phyloP scores from a whole-genome alignment of 1,140 invertebrate species.

The Phenacoccus solenopsis region DNA sequence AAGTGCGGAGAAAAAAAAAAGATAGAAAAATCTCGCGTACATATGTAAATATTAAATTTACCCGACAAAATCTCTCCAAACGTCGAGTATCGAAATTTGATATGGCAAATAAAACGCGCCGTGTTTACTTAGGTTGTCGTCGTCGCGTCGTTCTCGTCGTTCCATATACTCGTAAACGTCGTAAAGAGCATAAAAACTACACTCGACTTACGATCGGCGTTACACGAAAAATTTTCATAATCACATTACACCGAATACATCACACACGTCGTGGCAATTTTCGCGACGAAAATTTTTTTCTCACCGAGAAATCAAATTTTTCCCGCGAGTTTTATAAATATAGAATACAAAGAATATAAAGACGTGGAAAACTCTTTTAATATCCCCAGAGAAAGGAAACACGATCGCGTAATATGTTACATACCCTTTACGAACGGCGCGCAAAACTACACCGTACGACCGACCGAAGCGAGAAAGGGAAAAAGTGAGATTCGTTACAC shows the following conservation, averaged over 20 bases:
- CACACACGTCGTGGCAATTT: not conserved
- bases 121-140: no score
- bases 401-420: slow-evolving; percentile 1
- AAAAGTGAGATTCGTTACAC: slow-evolving; percentile 1
- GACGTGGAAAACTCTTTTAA: not conserved
- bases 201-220: no score
- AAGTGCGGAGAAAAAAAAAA: no score
- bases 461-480: not conserved
- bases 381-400: not conserved
- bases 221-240: not conserved
- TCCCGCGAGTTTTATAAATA: slow-evolving; percentile 1
- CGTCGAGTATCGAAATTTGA: no score
- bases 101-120: no score
- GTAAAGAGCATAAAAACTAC: no score
- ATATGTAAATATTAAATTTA: no score
- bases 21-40: no score
- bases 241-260: not conserved
- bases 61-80: no score
- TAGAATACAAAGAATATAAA: not conserved
- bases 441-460: not conserved
- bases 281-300: not conserved
- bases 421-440: no score
- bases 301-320: not conserved
- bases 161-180: no score
- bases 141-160: no score